Evolutionary conservation across 1,140 invertebrate species (phyloP).

Genomic region (Trichonephila clavata): DNA sequence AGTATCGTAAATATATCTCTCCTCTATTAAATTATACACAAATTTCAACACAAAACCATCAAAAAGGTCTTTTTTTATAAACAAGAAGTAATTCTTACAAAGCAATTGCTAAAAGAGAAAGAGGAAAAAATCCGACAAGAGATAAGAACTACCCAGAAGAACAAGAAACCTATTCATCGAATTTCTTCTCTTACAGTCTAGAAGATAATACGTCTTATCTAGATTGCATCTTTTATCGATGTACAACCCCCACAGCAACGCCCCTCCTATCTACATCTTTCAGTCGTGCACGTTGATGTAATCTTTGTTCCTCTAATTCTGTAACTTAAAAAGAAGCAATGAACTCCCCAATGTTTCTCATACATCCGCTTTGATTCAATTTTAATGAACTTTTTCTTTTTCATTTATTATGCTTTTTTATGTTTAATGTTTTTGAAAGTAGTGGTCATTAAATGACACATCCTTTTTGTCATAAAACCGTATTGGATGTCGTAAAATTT

Average conservation of each 20-base stretch:
- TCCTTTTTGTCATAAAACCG: background rate
- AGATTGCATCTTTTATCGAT: constrained; percentile 59
- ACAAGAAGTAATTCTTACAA: background rate
- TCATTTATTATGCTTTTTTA: background rate
- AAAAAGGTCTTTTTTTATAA: background rate
- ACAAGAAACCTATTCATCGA: constrained; percentile 25
- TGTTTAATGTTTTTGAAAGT: constrained; percentile 12
- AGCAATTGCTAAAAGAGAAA: background rate
- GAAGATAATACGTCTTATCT: constrained; percentile 38
- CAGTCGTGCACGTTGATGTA: background rate
- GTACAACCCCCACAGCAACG: background rate
- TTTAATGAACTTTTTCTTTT: background rate
- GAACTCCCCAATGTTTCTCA: background rate
- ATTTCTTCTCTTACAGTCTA: background rate
- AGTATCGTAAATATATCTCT: too few relatives aligned
- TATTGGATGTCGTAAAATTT: constrained; percentile 13
- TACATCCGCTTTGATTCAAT: background rate
- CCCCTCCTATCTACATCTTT: constrained; percentile 23
- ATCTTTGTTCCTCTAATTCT: background rate
- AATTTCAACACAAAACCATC: too few relatives aligned
- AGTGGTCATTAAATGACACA: constrained; percentile 20
- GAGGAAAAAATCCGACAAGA: background rate
- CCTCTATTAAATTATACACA: too few relatives aligned
- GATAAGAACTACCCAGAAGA: constrained; percentile 4
- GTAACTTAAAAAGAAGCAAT: background rate